These are phyloP conservation scores for Drosophila willistoni DNA, from an alignment of 1,140 invertebrate genomes.

Conservation along the genomic window DNA sequence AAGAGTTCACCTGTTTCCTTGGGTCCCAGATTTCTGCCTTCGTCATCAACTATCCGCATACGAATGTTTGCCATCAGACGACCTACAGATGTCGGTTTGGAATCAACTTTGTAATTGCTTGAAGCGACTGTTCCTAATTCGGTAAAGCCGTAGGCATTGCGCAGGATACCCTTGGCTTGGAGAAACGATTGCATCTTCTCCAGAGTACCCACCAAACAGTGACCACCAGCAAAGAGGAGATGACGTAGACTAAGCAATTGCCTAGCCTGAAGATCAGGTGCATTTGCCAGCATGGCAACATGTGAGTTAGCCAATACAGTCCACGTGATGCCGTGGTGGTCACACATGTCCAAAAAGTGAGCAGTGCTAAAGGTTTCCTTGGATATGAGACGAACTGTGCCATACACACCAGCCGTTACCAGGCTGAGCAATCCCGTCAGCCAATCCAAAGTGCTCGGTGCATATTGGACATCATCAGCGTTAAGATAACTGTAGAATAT, in stretches of 20 bases:
- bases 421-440: conserved; percentile 68
- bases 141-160: conserved; percentile 64
- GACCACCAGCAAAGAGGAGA: conserved; percentile 66
- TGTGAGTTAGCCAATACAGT: conserved; percentile 69
- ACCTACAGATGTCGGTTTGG: conserved; percentile 66
- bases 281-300: conserved; percentile 70
- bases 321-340: conserved; percentile 64
- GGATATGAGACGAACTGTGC: conserved; percentile 70
- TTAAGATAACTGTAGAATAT: conserved; percentile 54
- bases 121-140: conserved; percentile 56
- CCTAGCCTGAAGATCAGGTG: conserved; percentile 15
- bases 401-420: conserved; percentile 61
- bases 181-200: conserved; percentile 69
- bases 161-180: conserved; percentile 50
- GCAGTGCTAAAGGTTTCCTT: conserved; percentile 56
- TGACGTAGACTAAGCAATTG: conserved; percentile 59
- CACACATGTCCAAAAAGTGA: conserved; percentile 65
- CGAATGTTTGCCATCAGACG: conserved; percentile 53
- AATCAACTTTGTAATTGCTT: conserved; percentile 40
- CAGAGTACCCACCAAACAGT: conserved; percentile 66
- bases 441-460: conserved; percentile 78
- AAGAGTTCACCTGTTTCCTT: conserved; percentile 68
- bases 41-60: conserved; percentile 75
- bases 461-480: conserved; percentile 64
- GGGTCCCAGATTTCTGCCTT: conserved; percentile 52